These are phyloP conservation scores for Labeo rohita DNA, from an alignment of 2,113 vertebrate species.

Conservation along the genomic window DNA sequence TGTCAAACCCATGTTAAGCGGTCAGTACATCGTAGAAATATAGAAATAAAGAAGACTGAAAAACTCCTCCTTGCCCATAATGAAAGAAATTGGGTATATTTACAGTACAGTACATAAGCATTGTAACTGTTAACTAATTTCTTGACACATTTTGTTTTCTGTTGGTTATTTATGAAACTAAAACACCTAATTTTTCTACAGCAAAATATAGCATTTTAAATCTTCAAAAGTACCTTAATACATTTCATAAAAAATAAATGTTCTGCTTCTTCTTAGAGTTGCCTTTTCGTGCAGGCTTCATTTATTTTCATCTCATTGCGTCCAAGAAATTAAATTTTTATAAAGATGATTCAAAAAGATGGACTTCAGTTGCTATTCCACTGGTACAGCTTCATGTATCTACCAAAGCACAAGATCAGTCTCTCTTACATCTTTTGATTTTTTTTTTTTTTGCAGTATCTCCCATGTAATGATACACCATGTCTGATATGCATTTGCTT, in stretches of 20 bases:
- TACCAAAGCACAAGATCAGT: neutral
- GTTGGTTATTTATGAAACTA: neutral
- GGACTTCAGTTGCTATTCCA: neutral
- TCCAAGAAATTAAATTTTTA: neutral
- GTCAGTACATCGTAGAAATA: neutral
- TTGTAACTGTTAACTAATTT: neutral
- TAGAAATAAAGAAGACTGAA: neutral
- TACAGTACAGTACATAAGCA: neutral
- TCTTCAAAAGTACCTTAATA: neutral
- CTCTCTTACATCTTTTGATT: neutral
- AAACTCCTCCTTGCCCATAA: neutral
- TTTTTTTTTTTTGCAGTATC: neutral
- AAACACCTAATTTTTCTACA: neutral
- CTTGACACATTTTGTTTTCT: neutral
- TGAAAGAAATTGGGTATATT: neutral
- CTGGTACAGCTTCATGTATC: neutral
- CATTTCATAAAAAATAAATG: neutral
- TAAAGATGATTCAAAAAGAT: neutral
- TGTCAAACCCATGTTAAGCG: no score
- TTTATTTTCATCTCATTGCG: neutral
- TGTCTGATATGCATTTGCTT: neutral
- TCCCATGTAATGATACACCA: neutral
- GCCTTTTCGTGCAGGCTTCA: neutral
- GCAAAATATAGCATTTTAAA: neutral
- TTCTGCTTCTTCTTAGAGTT: neutral